Conservation (phyloP, 2,797 vertebrate genomes). For the Siniperca scherzeri region DNA sequence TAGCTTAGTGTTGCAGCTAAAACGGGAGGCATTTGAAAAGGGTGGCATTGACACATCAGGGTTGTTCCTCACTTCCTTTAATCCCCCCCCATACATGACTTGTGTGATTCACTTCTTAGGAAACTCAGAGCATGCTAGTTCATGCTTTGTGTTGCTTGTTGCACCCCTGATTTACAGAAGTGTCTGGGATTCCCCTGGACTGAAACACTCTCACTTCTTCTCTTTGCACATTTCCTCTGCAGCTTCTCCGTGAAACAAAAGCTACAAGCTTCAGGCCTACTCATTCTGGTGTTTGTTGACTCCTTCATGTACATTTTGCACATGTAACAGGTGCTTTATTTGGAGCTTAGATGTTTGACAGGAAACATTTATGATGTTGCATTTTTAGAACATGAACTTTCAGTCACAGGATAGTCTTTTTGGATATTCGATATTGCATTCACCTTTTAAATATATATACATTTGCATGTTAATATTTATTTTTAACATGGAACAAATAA, state of each 20-base stretch:
- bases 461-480: neutral
- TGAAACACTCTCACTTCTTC: slow-evolving; percentile 73
- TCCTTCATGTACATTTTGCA: slow-evolving; percentile 2
- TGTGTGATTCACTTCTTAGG: slow-evolving; percentile 62
- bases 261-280: slow-evolving; percentile 2
- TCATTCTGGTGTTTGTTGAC: slow-evolving; percentile 23
- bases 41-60: slow-evolving; percentile 62
- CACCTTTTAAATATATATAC: neutral
- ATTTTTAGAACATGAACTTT: neutral
- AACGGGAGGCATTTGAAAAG: slow-evolving; percentile 47
- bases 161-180: slow-evolving; percentile 69
- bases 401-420: neutral
- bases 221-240: slow-evolving; percentile 72
- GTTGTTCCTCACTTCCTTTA: slow-evolving; percentile 68
- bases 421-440: neutral
- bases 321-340: neutral
- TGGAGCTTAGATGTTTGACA: neutral
- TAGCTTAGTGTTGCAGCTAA: slow-evolving; percentile 54
- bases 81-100: slow-evolving; percentile 10
- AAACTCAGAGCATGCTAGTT: slow-evolving; percentile 60
- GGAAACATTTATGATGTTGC: neutral
- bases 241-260: slow-evolving; percentile 58
- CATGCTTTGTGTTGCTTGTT: slow-evolving; percentile 51
- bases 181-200: slow-evolving; percentile 78
- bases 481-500: neutral